phyloP scores from a whole-genome alignment of 2,797 vertebrate species.

The Sebastes hubbsi region DNA sequence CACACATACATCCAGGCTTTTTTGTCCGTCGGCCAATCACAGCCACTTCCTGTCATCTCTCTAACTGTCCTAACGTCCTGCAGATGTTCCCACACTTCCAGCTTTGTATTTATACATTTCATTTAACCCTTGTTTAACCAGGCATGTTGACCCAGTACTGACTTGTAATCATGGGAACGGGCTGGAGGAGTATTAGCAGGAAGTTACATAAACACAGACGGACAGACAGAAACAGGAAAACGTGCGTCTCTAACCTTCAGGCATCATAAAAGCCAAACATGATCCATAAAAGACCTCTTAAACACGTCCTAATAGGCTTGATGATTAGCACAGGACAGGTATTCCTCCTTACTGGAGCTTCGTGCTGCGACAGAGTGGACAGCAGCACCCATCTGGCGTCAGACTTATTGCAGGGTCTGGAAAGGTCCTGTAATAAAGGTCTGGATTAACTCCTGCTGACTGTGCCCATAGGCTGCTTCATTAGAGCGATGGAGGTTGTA shows the following conservation, averaged over 20 bases:
- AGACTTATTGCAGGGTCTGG: slow-evolving; percentile 37
- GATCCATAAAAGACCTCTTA: slow-evolving; percentile 36
- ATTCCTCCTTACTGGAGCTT: neutral
- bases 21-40: slow-evolving; percentile 31
- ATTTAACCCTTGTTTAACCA: slow-evolving; percentile 12
- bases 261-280: slow-evolving; percentile 38
- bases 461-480: slow-evolving; percentile 36
- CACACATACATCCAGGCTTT: slow-evolving; percentile 18
- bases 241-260: slow-evolving; percentile 24
- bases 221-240: slow-evolving; percentile 18
- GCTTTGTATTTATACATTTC: slow-evolving; percentile 18
- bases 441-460: slow-evolving; percentile 42
- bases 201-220: slow-evolving; percentile 16
- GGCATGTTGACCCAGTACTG: neutral
- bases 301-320: slow-evolving; percentile 15
- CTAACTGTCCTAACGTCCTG: slow-evolving; percentile 36
- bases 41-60: slow-evolving; percentile 54
- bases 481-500: slow-evolving; percentile 10
- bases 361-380: slow-evolving; percentile 24
- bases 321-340: slow-evolving; percentile 6
- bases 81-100: slow-evolving; percentile 59
- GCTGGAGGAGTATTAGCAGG: slow-evolving; percentile 25
- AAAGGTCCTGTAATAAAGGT: slow-evolving; percentile 33
- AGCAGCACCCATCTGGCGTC: slow-evolving; percentile 31
- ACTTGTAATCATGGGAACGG: neutral